Evolutionary conservation across 2,797 vertebrate genomes (phyloP).

Genomic region (Squalus acanthias): DNA sequence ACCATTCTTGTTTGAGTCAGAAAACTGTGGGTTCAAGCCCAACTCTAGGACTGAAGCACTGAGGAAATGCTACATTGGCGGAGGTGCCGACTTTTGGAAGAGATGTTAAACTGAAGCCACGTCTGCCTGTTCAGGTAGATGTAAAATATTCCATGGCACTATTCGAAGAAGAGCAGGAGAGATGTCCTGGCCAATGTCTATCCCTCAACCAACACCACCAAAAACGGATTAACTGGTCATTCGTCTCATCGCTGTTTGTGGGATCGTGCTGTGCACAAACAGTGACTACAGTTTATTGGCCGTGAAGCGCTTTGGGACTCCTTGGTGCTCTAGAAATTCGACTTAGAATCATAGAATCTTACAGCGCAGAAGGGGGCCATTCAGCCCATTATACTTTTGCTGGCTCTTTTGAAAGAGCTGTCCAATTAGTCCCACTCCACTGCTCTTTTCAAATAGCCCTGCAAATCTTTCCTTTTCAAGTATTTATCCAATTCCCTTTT

Average conservation of each 20-base stretch:
- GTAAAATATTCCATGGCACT: neutral
- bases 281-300: neutral
- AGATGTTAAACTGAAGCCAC: neutral
- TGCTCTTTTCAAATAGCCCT: neutral
- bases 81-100: neutral
- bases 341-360: neutral
- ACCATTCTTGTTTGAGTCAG: neutral
- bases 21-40: neutral
- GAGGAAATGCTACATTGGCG: neutral
- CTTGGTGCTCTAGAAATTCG: neutral
- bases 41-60: neutral
- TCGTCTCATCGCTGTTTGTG: neutral
- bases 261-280: neutral
- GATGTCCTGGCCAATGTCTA: neutral
- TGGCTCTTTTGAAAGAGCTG: neutral
- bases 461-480: neutral
- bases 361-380: neutral
- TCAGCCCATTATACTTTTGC: neutral
- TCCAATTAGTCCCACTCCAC: neutral
- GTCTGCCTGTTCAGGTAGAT: too few species aligned
- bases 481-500: neutral
- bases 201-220: too few species aligned
- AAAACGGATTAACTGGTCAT: neutral
- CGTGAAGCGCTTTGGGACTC: neutral
- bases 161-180: neutral